Percentiles rank a stretch among this genome's conserved stretches.
phyloP scores from a whole-genome alignment of 2,113 vertebrate species.

The Siniperca knerii region DNA sequence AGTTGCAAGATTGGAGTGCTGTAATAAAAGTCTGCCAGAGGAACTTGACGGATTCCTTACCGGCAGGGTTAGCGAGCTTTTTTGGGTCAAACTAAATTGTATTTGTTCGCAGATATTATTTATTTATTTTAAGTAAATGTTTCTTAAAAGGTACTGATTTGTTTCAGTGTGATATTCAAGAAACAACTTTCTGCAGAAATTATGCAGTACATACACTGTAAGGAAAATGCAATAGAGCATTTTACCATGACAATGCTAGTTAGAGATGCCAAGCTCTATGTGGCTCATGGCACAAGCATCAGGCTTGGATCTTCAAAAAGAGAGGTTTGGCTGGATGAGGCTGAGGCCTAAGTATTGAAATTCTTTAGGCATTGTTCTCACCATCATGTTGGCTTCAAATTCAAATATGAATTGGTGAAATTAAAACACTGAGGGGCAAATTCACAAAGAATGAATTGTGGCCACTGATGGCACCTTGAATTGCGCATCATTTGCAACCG shows the following conservation, averaged over 20 bases:
- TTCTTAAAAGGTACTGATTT: neutral
- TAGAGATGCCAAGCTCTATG: neutral
- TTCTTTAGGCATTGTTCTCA: neutral
- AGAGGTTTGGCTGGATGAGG: neutral
- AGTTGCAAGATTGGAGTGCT: slow-evolving; percentile 30
- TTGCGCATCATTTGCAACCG: too few species aligned
- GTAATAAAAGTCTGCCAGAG: neutral
- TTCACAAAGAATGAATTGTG: too few species aligned
- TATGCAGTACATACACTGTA: neutral
- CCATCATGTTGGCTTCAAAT: neutral
- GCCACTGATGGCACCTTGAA: too few species aligned
- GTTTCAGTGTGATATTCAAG: neutral
- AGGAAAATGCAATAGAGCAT: neutral
- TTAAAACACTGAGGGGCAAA: neutral
- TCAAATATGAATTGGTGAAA: neutral
- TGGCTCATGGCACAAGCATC: neutral
- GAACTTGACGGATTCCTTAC: slow-evolving; percentile 35
- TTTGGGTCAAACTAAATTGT: neutral
- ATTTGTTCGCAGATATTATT: neutral
- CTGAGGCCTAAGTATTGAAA: neutral
- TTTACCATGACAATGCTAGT: neutral
- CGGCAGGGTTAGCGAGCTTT: neutral
- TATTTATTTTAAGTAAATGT: neutral
- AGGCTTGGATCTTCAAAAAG: neutral
- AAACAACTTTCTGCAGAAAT: neutral